Percentiles rank a stretch among this genome's conserved stretches.
These are phyloP conservation scores for Plagodis dolabraria DNA, from an alignment of 2,888 invertebrate genomes.

Conservation along the genomic window DNA sequence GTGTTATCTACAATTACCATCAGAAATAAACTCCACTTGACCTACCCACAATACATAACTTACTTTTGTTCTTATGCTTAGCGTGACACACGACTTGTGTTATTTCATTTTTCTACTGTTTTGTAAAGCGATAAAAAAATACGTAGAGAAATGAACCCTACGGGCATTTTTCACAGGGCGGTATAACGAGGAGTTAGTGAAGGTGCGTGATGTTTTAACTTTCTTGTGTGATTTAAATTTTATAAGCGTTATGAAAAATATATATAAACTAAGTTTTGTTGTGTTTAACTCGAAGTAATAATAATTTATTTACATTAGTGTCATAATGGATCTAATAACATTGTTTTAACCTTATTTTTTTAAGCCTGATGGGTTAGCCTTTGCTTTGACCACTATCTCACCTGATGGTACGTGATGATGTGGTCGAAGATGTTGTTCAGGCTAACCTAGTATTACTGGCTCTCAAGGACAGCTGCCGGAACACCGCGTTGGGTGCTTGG, in stretches of 20 bases:
- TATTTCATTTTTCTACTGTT: slow-evolving; percentile 41
- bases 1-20: slow-evolving; percentile 22
- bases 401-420: too few species aligned
- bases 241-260: background rate
- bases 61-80: slow-evolving; percentile 47
- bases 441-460: too few species aligned
- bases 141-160: slow-evolving; percentile 20
- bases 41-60: slow-evolving; percentile 30
- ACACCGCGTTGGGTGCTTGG: too few species aligned
- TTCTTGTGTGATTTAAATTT: slow-evolving; percentile 12
- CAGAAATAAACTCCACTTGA: slow-evolving; percentile 29
- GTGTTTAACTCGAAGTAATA: too few species aligned
- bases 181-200: slow-evolving; percentile 15
- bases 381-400: too few species aligned
- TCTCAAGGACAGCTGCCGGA: too few species aligned
- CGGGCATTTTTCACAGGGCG: slow-evolving; percentile 40
- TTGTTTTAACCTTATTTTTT: too few species aligned
- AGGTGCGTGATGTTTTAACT: slow-evolving; percentile 43
- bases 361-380: too few species aligned
- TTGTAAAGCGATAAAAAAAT: slow-evolving; percentile 19
- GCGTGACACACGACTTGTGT: slow-evolving; percentile 54
- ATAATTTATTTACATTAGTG: too few species aligned
- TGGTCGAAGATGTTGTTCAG: too few species aligned
- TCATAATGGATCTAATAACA: too few species aligned
- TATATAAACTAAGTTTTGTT: too few species aligned